Percentiles rank a stretch among this genome's conserved stretches.
phyloP scores from a whole-genome alignment of 1,140 invertebrate species.

The Choristoneura fumiferana region DNA sequence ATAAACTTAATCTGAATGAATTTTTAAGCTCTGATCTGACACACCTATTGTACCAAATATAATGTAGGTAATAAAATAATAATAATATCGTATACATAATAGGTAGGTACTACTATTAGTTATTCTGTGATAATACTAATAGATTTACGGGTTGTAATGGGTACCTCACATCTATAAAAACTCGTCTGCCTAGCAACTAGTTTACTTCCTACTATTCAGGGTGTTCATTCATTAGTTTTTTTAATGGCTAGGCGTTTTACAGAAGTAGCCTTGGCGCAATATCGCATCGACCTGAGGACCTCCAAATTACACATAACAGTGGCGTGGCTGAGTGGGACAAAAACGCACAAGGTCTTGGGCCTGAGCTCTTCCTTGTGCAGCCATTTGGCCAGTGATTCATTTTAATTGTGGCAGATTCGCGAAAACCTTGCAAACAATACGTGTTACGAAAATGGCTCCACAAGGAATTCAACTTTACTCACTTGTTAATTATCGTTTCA shows the following conservation, averaged over 20 bases:
- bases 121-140: neutral
- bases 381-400: slow-evolving; percentile 21
- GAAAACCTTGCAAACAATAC: slow-evolving; percentile 8
- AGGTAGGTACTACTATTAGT: no score
- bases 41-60: neutral
- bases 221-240: slow-evolving; percentile 20
- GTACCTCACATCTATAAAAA: neutral
- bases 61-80: neutral
- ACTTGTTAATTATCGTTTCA: neutral
- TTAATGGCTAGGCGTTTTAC: neutral
- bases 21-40: neutral
- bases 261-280: slow-evolving; percentile 38
- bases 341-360: slow-evolving; percentile 42
- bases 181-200: slow-evolving; percentile 10
- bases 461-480: slow-evolving; percentile 1
- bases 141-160: no score
- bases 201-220: slow-evolving; percentile 4
- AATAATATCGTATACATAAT: no score
- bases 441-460: neutral
- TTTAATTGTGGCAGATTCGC: slow-evolving; percentile 14
- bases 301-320: slow-evolving; percentile 77
- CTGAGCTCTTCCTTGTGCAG: slow-evolving; percentile 43
- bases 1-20: neutral
- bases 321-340: slow-evolving; percentile 47
- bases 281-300: slow-evolving; percentile 67